Conservation (phyloP, 1,140 invertebrate species). For the Bradysia coprophila region DNA sequence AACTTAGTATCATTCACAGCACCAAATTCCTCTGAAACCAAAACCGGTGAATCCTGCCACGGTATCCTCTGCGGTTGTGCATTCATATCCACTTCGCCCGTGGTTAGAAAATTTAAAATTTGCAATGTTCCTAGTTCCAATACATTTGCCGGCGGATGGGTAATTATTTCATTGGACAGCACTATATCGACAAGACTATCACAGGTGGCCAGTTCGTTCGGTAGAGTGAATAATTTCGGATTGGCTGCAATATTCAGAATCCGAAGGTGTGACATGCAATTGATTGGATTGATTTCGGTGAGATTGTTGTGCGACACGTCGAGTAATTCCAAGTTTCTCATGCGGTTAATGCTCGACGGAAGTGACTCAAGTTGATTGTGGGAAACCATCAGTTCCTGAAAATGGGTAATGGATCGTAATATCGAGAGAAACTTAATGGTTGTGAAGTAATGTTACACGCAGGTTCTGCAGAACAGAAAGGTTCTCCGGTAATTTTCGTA, state of each 20-base stretch:
- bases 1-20: too few relatives aligned
- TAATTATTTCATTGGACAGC: constrained; percentile 37
- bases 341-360: constrained; percentile 40
- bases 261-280: constrained; percentile 37
- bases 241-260: constrained; percentile 37
- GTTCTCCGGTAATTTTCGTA: constrained; percentile 36
- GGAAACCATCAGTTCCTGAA: constrained; percentile 43
- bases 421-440: constrained; percentile 2
- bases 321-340: constrained; percentile 40
- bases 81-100: background rate
- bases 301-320: constrained; percentile 48
- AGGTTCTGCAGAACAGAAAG: constrained; percentile 40
- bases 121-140: constrained; percentile 32
- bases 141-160: constrained; percentile 41
- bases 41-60: too few relatives aligned
- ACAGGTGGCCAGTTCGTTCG: constrained; percentile 2
- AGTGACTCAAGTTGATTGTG: constrained; percentile 42
- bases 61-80: too few relatives aligned
- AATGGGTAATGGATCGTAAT: constrained; percentile 9
- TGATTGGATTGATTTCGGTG: constrained; percentile 26
- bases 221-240: constrained; percentile 29
- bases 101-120: constrained; percentile 42
- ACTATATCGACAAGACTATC: constrained; percentile 29
- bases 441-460: constrained; percentile 11
- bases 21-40: too few relatives aligned